phyloP scores from a whole-genome alignment of 1,140 invertebrate species.

The Mesaphorura yosii region DNA sequence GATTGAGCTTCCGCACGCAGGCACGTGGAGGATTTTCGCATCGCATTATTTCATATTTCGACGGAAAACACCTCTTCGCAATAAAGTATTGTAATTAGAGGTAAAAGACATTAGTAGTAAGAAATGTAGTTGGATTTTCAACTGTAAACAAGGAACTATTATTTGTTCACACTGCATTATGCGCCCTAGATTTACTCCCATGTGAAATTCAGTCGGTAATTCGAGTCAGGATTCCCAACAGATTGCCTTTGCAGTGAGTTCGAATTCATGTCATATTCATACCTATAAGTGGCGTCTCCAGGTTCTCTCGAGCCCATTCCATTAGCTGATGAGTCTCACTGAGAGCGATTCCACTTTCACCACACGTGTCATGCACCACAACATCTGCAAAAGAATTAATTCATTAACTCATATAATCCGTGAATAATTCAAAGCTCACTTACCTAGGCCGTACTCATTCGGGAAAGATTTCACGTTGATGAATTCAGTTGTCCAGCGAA shows the following conservation, averaged over 20 bases:
- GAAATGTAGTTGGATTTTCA: no score
- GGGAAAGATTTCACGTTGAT: slow-evolving; percentile 31
- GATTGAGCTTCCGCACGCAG: neutral
- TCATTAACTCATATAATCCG: neutral
- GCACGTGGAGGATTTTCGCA: neutral
- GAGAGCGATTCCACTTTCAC: slow-evolving; percentile 23
- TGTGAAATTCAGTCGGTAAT: neutral
- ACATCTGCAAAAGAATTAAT: slow-evolving; percentile 20
- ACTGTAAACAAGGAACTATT: no score
- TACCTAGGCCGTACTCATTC: slow-evolving; percentile 29
- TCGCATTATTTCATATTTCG: neutral
- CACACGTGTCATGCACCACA: slow-evolving; percentile 30
- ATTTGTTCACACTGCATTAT: no score
- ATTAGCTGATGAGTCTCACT: slow-evolving; percentile 22
- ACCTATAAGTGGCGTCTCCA: slow-evolving; percentile 31
- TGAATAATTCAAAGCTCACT: no score
- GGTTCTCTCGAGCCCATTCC: slow-evolving; percentile 22
- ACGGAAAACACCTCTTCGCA: no score
- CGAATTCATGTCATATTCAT: slow-evolving; percentile 12
- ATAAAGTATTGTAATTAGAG: no score
- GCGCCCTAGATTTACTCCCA: no score
- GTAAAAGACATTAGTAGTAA: no score
- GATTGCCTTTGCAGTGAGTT: neutral
- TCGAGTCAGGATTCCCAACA: neutral
- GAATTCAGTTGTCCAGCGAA: slow-evolving; percentile 27